Conservation (phyloP, 2,797 vertebrate genomes). For the Lagodon rhomboides region DNA sequence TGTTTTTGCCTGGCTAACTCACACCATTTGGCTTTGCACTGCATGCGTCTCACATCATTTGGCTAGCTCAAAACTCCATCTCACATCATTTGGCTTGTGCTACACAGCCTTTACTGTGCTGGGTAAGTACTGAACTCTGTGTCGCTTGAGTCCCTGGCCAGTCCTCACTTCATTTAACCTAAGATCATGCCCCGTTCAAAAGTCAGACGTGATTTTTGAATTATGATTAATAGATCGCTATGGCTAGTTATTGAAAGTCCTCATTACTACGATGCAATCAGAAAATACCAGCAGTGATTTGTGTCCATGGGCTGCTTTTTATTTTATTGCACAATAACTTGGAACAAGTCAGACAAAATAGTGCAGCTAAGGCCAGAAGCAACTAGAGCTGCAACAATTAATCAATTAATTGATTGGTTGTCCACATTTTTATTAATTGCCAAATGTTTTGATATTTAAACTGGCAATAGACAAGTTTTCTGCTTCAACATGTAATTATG, state of each 20-base stretch:
- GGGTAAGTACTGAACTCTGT: conserved; percentile 55
- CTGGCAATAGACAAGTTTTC: too few relatives aligned
- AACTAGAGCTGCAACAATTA: neutral
- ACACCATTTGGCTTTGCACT: conserved; percentile 62
- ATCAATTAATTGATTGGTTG: too few relatives aligned
- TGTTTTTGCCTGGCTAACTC: conserved; percentile 58
- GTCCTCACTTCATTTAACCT: conserved; percentile 44
- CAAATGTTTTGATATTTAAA: too few relatives aligned
- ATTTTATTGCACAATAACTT: conserved; percentile 15
- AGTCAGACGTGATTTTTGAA: conserved; percentile 42
- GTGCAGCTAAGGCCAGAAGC: neutral
- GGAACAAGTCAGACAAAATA: conserved; percentile 24
- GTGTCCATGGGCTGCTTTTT: conserved; percentile 16
- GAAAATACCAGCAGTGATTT: conserved; percentile 14
- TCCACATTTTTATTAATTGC: too few relatives aligned
- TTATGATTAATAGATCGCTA: conserved; percentile 48
- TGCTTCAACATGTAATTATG: too few relatives aligned
- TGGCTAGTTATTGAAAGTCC: conserved; percentile 20
- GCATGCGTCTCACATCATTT: conserved; percentile 75
- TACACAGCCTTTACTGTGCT: conserved; percentile 55
- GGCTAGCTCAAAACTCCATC: conserved; percentile 55
- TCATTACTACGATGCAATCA: conserved; percentile 21
- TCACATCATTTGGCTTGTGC: conserved; percentile 78
- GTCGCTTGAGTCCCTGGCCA: conserved; percentile 49
- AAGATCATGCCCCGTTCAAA: conserved; percentile 36